Conservation (phyloP, 2,797 vertebrate genomes). For the Dendrocincla fuliginosa region DNA sequence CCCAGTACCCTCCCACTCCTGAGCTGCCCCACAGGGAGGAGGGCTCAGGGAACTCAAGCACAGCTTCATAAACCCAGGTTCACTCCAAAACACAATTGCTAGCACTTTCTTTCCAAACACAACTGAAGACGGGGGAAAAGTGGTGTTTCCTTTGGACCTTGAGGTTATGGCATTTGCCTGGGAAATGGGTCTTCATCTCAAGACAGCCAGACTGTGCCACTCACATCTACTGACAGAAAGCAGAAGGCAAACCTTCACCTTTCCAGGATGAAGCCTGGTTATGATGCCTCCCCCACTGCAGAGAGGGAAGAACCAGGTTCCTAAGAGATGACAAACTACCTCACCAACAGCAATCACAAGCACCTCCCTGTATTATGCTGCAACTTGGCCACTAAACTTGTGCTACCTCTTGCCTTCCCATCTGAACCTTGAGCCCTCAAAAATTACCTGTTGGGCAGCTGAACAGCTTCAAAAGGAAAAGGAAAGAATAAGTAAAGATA, state of each 20-base stretch:
- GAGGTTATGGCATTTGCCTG: not conserved
- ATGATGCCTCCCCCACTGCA: accelerated
- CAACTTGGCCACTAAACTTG: not conserved
- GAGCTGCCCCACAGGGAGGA: not conserved
- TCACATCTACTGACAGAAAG: accelerated
- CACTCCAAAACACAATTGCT: not conserved
- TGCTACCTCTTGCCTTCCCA: not conserved
- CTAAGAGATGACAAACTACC: not conserved
- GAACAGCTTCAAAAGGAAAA: not conserved
- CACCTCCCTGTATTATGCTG: not conserved
- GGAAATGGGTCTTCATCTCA: not conserved
- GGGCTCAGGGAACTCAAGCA: not conserved
- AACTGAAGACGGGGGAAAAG: not conserved
- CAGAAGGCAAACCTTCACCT: not conserved
- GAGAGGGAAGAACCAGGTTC: not conserved
- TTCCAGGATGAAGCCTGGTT: not conserved
- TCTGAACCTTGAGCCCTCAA: not conserved
- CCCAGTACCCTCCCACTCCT: not conserved
- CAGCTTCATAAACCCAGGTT: not conserved
- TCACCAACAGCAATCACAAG: not conserved
- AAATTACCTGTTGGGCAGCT: not conserved
- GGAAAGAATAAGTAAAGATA: not conserved
- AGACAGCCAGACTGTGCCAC: not conserved
- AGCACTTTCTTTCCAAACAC: not conserved
- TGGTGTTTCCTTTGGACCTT: not conserved